Evolutionary conservation across 2,113 vertebrate genomes (phyloP).

Genomic region (Melanocharis versteri): DNA sequence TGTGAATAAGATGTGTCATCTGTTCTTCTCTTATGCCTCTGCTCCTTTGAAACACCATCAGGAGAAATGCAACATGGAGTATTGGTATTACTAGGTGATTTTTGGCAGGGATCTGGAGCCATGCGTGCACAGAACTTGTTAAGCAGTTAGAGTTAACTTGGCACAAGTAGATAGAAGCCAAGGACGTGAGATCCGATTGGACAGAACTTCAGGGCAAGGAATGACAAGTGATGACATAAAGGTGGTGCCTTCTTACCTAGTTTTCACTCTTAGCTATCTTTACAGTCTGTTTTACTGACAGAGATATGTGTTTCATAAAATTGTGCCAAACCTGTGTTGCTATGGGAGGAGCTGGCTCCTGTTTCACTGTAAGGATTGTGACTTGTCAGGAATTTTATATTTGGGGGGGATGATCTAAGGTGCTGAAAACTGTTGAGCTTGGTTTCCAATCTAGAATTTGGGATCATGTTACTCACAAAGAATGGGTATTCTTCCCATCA

Average conservation of each 20-base stretch:
- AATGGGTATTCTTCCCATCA: not conserved
- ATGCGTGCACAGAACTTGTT: not conserved
- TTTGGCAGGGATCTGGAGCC: not conserved
- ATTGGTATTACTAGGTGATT: not conserved
- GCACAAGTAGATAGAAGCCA: not conserved
- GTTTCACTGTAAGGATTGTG: not conserved
- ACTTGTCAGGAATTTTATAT: not conserved
- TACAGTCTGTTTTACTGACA: not conserved
- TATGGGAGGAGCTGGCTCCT: not conserved
- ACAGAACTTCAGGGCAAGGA: not conserved
- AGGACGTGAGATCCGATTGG: rapidly evolving
- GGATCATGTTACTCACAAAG: not conserved
- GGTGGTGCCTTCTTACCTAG: not conserved
- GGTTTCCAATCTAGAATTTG: not conserved
- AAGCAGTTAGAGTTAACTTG: not conserved
- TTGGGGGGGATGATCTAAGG: not conserved
- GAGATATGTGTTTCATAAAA: not conserved
- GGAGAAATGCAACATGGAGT: not conserved
- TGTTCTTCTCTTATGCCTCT: not conserved
- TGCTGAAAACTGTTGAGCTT: not conserved
- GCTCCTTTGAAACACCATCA: not conserved
- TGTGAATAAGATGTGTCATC: not conserved
- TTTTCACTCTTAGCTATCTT: not conserved
- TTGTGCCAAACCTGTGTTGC: not conserved
- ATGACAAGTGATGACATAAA: not conserved